Percentiles rank a stretch among this genome's conserved stretches.
phyloP scores from a whole-genome alignment of 2,797 vertebrate genomes.

The Columba guinea region DNA sequence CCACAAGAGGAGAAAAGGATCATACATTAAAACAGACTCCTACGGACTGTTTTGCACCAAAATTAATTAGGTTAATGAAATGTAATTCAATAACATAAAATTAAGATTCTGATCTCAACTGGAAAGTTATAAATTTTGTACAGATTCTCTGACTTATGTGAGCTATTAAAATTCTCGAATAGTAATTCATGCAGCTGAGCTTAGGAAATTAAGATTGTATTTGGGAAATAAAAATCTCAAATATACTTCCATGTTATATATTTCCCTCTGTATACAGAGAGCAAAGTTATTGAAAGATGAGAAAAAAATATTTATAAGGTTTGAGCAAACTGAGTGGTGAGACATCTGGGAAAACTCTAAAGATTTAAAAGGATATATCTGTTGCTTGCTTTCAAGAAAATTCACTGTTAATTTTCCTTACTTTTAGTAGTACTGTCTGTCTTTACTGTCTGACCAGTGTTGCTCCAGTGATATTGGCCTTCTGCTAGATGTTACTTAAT shows the following conservation, averaged over 20 bases:
- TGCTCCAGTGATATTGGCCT: not conserved
- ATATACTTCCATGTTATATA: not conserved
- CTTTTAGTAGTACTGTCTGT: not conserved
- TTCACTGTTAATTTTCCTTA: not conserved
- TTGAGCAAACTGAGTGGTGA: not conserved
- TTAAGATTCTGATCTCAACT: conserved; percentile 7
- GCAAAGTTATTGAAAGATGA: not conserved
- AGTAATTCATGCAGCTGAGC: not conserved
- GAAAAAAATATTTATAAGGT: not conserved
- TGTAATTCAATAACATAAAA: not conserved
- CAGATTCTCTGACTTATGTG: not conserved
- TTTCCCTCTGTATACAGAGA: not conserved
- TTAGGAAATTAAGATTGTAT: not conserved
- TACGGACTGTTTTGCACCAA: not conserved
- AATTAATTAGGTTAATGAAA: conserved; percentile 46
- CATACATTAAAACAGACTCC: not conserved
- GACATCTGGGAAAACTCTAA: not conserved
- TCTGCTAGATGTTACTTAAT: conserved; percentile 43
- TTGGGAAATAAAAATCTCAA: conserved; percentile 2
- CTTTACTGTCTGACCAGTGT: not conserved
- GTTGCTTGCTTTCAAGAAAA: conserved; percentile 31
- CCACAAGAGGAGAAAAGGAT: not conserved
- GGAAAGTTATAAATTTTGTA: not conserved
- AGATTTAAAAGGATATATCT: not conserved
- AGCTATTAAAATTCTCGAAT: not conserved